Conservation (phyloP, 2,113 vertebrate species). For the Trochalopteron elliotii region DNA sequence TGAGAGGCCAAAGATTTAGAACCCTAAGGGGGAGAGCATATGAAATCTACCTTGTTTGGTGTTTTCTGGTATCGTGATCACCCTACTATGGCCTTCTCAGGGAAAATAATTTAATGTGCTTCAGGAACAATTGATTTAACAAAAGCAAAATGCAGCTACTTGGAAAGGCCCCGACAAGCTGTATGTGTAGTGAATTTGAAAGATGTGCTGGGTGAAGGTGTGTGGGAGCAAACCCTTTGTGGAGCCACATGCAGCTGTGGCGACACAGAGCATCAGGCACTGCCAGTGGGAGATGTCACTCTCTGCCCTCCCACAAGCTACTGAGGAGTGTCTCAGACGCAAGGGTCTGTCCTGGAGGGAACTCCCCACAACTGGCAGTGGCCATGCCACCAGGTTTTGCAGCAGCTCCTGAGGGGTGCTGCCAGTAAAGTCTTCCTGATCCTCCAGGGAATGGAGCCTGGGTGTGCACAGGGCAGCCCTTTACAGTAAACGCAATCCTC, state of each 20-base stretch:
- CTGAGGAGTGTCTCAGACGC: background rate
- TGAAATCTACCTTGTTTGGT: background rate
- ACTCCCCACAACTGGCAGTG: background rate
- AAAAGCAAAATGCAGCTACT: background rate
- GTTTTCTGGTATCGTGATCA: background rate
- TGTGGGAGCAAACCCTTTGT: rapidly evolving
- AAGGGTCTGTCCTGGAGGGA: background rate
- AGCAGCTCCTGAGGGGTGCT: background rate
- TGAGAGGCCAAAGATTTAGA: background rate
- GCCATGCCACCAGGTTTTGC: background rate
- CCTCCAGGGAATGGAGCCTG: background rate
- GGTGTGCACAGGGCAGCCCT: background rate
- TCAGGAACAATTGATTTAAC: background rate
- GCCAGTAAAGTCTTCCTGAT: background rate
- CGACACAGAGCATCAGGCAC: background rate
- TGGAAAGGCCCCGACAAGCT: background rate
- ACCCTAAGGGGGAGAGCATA: background rate
- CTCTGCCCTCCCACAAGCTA: background rate
- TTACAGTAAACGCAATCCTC: background rate
- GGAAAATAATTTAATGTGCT: background rate
- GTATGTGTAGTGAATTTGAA: background rate
- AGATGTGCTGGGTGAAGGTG: background rate
- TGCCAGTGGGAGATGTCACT: background rate
- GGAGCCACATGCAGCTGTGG: rapidly evolving
- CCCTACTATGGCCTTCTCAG: background rate